Percentiles rank a stretch among this genome's conserved stretches.
Conservation (phyloP, 2,113 vertebrate genomes). For the Natator depressus region DNA sequence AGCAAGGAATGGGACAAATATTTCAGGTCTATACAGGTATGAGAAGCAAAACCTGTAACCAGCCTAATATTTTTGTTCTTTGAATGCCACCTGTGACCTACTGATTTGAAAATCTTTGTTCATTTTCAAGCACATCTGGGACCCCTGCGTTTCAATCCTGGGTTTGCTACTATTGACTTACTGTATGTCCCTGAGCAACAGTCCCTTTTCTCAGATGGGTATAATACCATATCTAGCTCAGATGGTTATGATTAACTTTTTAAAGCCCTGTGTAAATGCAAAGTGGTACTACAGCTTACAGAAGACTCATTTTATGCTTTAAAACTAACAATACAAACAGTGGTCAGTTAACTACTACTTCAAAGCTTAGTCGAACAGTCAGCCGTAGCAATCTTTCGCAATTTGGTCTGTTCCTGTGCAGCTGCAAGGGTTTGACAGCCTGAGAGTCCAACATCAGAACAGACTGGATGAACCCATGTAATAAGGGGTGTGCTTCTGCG, state of each 20-base stretch:
- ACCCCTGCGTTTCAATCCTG: neutral
- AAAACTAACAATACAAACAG: neutral
- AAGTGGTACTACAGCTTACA: rapidly evolving
- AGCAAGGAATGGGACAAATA: neutral
- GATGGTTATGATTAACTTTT: rapidly evolving
- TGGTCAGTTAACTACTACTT: neutral
- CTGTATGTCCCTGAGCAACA: neutral
- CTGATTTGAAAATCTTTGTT: neutral
- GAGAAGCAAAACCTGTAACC: neutral
- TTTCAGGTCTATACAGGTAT: neutral
- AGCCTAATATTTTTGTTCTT: too few species aligned
- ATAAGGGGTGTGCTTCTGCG: too few species aligned
- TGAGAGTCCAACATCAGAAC: too few species aligned
- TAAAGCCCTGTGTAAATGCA: neutral
- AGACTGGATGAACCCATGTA: too few species aligned
- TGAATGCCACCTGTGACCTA: neutral
- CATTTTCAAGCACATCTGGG: neutral
- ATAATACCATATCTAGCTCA: neutral
- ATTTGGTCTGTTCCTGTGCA: too few species aligned
- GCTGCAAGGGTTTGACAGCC: too few species aligned
- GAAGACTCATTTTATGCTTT: neutral
- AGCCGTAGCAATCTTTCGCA: too few species aligned
- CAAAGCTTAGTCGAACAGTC: too few species aligned
- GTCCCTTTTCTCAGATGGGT: neutral
- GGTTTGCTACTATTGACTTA: neutral